Evolutionary conservation across 2,113 vertebrate species (phyloP), one percentile per base, ranked within the genome.

Genomic region (Anguilla rostrata): DNA sequence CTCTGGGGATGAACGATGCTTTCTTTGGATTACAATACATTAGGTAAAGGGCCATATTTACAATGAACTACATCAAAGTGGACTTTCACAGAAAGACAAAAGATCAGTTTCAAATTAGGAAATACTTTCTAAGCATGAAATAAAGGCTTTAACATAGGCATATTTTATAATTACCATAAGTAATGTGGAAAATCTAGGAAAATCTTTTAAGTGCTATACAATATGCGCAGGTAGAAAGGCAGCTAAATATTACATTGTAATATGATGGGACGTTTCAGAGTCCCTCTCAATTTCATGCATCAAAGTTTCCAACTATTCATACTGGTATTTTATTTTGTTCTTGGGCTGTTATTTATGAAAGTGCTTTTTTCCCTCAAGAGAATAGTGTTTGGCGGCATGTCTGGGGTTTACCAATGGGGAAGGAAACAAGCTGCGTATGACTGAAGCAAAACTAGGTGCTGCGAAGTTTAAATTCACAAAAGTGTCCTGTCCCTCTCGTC

Each of bases 21-120:
- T 88, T 90, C 86, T 89, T 90, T 83, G 85, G 80, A 90, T 84
- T 83, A 88, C 66, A 85, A 89, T 86, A 88, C 41, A 71, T 83
- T 87, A 87, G 60, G 22, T 66, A 82, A 85, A 86, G 60, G 81
- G 86, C 80, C 49, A 86, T 82, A 86, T 89, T 89, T 88, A 90
- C 85, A 86, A 86, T 87, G 34, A 89, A 53, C 88, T 87, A 91
- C 46, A 83, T n/a, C 81, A 82, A 83, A 26, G 8, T 57, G 39
- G 40, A 63, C 75, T 29, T 78, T 83, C 83, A 57, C 46, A 83
- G 40, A 85, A 22, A 85, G 40, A 34, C 71, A 34, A 5, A 34
- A 75, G 71, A n/a, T 26, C 71, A 34, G 66, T 85, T 85, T 39
- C 11, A 53, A 39, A 75, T 0, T 49, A 34, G 57, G 53, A 1